Evolutionary conservation across 2,113 vertebrate genomes (phyloP).

Genomic region (Scortum barcoo): DNA sequence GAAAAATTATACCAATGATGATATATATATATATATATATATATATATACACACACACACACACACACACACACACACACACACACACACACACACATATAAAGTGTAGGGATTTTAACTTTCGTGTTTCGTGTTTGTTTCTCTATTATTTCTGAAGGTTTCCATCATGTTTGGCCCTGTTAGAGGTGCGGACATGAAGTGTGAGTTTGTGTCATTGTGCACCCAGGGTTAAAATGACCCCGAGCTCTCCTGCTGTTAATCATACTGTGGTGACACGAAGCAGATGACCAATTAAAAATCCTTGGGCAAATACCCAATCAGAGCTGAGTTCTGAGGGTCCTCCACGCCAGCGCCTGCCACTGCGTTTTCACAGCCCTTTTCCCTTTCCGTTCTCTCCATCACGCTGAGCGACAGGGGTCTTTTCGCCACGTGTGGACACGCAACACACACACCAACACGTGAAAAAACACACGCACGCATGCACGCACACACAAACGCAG

Average conservation of each 20-base stretch:
- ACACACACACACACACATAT: too few relatives aligned
- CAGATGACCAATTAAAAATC: conserved; percentile 78
- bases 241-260: conserved; percentile 56
- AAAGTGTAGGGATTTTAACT: not conserved
- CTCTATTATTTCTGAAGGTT: not conserved
- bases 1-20: not conserved
- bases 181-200: not conserved
- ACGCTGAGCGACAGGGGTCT: conserved; percentile 67
- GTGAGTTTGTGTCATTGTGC: conserved; percentile 36
- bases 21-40: too few relatives aligned
- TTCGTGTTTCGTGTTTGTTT: conserved; percentile 4
- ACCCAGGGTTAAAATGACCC: conserved; percentile 45
- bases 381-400: conserved; percentile 59
- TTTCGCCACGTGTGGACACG: conserved; percentile 36
- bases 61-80: too few relatives aligned
- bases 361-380: conserved; percentile 61
- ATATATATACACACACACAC: too few relatives aligned
- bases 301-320: conserved; percentile 65
- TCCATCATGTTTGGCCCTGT: not conserved
- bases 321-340: conserved; percentile 40
- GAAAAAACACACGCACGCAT: conserved; percentile 42
- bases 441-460: conserved; percentile 28
- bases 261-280: conserved; percentile 53
- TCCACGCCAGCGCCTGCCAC: conserved; percentile 44
- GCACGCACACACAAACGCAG: conserved; percentile 61